These are phyloP conservation scores for Muricea muricata DNA, from an alignment of 92 coral and sea anemone species.

Conservation along the genomic window DNA sequence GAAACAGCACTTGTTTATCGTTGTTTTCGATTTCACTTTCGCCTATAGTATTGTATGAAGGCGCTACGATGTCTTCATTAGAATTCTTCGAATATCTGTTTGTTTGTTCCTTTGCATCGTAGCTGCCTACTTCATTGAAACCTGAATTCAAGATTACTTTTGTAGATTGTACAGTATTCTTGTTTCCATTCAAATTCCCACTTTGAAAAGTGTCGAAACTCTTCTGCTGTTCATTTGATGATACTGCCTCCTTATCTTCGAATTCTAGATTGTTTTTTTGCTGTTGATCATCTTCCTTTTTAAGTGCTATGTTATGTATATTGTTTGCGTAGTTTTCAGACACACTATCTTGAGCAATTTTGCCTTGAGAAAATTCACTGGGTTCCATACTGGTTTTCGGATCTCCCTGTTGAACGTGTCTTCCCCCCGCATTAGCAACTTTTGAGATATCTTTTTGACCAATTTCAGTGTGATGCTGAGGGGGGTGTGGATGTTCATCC, in stretches of 20 bases:
- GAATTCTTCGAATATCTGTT: not conserved
- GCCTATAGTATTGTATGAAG: not conserved
- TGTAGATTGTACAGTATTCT: too few species aligned
- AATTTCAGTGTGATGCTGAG: not conserved
- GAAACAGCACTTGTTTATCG: not conserved
- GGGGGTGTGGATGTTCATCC: not conserved
- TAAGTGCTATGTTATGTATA: not conserved
- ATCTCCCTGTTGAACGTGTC: not conserved
- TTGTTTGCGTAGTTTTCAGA: not conserved
- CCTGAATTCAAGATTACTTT: too few species aligned
- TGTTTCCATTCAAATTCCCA: not conserved
- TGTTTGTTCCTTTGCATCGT: not conserved
- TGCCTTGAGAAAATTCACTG: too few species aligned
- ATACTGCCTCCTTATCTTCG: not conserved
- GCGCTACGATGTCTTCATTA: not conserved
- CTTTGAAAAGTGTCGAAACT: too few species aligned
- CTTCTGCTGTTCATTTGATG: not conserved
- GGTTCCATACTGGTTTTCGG: not conserved
- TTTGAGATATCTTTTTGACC: not conserved
- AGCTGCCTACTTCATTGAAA: too few species aligned
- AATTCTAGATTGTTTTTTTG: not conserved
- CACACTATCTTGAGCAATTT: too few species aligned
- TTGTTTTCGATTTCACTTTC: not conserved
- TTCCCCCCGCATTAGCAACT: not conserved
- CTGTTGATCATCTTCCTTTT: not conserved